Evolutionary conservation across 1,140 invertebrate species (phyloP).

Genomic region (Drosophila murphyi): DNA sequence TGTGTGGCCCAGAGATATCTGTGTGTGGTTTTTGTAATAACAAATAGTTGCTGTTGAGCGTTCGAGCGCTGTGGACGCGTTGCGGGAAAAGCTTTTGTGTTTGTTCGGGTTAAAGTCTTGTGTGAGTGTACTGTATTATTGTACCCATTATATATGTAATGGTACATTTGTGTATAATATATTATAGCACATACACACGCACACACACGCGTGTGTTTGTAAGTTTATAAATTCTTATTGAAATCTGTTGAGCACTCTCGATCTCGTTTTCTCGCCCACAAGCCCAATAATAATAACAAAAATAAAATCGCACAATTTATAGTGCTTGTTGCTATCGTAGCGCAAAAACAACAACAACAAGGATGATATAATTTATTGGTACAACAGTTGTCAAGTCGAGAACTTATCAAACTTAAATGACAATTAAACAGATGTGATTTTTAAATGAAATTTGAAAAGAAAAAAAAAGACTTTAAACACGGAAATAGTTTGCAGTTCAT

Average conservation of each 20-base stretch:
- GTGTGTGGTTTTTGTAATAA: constrained; percentile 54
- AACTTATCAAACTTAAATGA: constrained; percentile 24
- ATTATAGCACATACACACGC: constrained; percentile 1
- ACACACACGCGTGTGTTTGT: constrained; percentile 8
- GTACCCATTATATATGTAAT: constrained; percentile 21
- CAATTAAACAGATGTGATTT: constrained; percentile 23
- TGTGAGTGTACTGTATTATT: constrained; percentile 53
- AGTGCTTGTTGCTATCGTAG: constrained; percentile 14
- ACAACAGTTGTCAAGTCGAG: constrained; percentile 7
- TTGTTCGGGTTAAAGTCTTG: constrained; percentile 35
- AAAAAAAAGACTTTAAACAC: not conserved
- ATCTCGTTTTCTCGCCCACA: constrained; percentile 4
- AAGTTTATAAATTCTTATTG: constrained; percentile 30
- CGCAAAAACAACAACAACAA: constrained; percentile 1
- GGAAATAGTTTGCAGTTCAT: not conserved
- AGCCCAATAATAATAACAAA: constrained; percentile 2
- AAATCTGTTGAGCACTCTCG: constrained; percentile 16
- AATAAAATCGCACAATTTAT: not conserved
- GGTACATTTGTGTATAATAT: constrained; percentile 17
- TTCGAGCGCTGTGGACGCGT: constrained; percentile 61
- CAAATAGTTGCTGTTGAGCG: constrained; percentile 70
- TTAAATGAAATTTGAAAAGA: not conserved
- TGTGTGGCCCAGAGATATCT: not conserved
- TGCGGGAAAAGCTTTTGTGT: constrained; percentile 48
- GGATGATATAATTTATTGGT: constrained; percentile 11